These are phyloP conservation scores for Tylochromis polylepis DNA, from an alignment of 2,113 vertebrate species.

Conservation along the genomic window DNA sequence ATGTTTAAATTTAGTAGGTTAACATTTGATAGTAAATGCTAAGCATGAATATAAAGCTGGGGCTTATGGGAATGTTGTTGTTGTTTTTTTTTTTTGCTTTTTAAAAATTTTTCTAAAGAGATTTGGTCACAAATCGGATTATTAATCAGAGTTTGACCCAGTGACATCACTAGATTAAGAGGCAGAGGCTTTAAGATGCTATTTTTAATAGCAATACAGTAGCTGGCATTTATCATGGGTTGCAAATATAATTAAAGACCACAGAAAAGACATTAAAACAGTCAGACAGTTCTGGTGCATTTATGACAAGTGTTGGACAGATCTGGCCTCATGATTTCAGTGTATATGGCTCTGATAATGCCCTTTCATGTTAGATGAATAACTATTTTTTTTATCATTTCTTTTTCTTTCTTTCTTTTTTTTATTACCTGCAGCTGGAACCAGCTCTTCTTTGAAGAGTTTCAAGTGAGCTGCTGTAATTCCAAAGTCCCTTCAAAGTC, in stretches of 20 bases:
- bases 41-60: neutral
- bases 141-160: neutral
- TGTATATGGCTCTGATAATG: neutral
- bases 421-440: neutral
- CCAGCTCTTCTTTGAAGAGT: neutral
- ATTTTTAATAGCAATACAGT: neutral
- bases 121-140: neutral
- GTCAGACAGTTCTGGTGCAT: neutral
- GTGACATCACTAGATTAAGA: neutral
- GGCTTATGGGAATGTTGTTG: neutral
- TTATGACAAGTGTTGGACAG: neutral
- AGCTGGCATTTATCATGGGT: neutral
- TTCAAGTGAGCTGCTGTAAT: neutral
- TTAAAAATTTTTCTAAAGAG: too few species aligned
- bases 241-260: neutral
- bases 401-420: neutral
- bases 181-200: neutral
- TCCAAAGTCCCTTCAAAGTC: conserved; percentile 16
- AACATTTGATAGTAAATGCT: neutral
- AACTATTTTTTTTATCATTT: neutral
- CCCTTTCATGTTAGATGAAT: neutral
- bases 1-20: neutral
- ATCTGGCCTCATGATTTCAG: neutral
- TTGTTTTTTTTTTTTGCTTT: too few species aligned
- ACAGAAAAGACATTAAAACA: neutral